Evolutionary conservation across 2,888 invertebrate genomes (phyloP).

Genomic region (Troides helena): DNA sequence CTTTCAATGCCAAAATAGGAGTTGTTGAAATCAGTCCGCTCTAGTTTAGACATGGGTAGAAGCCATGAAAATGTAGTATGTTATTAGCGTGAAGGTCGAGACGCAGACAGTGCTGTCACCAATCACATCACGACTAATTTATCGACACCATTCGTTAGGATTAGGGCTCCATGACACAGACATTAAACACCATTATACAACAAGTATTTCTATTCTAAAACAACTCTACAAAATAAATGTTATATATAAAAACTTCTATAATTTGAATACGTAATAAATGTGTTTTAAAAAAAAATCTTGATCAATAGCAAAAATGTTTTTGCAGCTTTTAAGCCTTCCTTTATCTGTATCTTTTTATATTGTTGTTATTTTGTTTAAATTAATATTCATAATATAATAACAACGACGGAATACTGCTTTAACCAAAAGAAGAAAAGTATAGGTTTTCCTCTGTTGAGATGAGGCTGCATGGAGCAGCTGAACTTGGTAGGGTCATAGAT

Average conservation of each 20-base stretch:
- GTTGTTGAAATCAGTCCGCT: constrained; percentile 56
- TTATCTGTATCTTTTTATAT: too few relatives aligned
- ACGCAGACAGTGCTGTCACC: constrained; percentile 71
- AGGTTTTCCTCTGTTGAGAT: too few relatives aligned
- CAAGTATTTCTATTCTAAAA: background rate
- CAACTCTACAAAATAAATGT: background rate
- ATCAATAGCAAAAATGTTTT: too few relatives aligned
- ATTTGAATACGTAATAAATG: background rate
- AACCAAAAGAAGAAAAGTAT: too few relatives aligned
- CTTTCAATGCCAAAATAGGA: constrained; percentile 52
- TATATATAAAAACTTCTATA: background rate
- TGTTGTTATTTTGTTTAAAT: too few relatives aligned
- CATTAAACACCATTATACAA: background rate
- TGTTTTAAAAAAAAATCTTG: background rate
- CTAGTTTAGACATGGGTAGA: constrained; percentile 44
- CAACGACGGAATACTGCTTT: too few relatives aligned
- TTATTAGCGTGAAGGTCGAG: constrained; percentile 67
- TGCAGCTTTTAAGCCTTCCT: too few relatives aligned
- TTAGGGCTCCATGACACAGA: constrained; percentile 48
- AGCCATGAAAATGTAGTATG: constrained; percentile 61
- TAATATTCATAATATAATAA: too few relatives aligned
- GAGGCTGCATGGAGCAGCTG: too few relatives aligned
- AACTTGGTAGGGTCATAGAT: too few relatives aligned
- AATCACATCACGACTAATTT: constrained; percentile 64
- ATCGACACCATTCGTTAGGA: constrained; percentile 62